Base-by-base conservation (phyloP, 2,797 vertebrate species). In the Artibeus jamaicensis region DNA sequence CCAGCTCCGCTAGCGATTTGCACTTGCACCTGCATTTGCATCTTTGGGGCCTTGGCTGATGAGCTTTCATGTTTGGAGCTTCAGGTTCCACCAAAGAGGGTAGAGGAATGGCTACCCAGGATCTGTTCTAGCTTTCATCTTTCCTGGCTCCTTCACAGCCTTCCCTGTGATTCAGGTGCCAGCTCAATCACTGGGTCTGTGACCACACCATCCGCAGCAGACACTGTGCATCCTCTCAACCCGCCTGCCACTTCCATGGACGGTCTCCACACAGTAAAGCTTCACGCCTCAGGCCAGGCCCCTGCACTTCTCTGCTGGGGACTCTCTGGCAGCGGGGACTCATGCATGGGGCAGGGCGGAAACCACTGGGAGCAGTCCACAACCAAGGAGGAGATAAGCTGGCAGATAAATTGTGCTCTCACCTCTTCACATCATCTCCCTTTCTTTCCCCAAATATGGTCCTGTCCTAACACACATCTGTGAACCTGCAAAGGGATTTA, bases 201-300 rank as follows among this genome's bases (percentile, higher is more conserved):
- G 10, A 37, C n/a, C 16, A 3, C 2, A 3, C 29, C 24, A 9
- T 2, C 70, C 15, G 0, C 4, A 48, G 29, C n/a, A 65, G 81
- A 32, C 15, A 42, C 22, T 3, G 7, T 0, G 2, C 22, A 48
- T 7, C 34, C 42, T 77, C 53, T 81, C 19, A 24, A 6, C 44
- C 12, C 0, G 12, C 57, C 74, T 15, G 22, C 9, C 1, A 32
- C 24, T n/a, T 19, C 55, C 5, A 5, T 0, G 1, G 19, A 22
- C n/a, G 14, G 5, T 62, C 77, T 26, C 32, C 34, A 48, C 6
- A 10, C 42, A 21, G 1, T 1, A 5, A 1, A 65, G 65, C 46
- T 26, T 53, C 44, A 39, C 16, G 21, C 5, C 19, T 53, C 37
- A 18, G 39, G 53, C 34, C 62, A 68, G 39, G 12, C 32, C 48